These are phyloP conservation scores for Chauna torquata DNA, from an alignment of 2,113 vertebrate genomes.

Conservation along the genomic window DNA sequence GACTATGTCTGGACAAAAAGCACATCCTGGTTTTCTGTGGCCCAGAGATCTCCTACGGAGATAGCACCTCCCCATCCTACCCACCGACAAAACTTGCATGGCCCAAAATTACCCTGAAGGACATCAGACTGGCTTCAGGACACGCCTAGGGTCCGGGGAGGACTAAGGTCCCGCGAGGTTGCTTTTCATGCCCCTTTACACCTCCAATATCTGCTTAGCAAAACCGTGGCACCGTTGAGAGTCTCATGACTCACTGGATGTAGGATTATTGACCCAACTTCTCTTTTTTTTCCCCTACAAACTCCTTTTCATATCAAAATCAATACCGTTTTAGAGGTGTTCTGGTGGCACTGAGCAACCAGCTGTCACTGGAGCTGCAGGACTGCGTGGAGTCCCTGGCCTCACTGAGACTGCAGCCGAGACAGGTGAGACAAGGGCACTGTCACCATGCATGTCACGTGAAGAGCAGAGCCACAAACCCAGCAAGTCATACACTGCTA, in stretches of 20 bases:
- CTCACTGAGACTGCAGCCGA: neutral
- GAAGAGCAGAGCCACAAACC: neutral
- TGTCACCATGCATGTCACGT: neutral
- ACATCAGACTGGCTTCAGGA: neutral
- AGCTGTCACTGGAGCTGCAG: neutral
- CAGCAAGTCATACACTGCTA: neutral
- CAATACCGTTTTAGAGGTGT: neutral
- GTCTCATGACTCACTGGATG: accelerated
- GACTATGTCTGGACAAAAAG: neutral
- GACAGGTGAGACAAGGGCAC: neutral
- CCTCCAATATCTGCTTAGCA: neutral
- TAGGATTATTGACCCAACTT: neutral
- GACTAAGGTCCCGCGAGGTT: neutral
- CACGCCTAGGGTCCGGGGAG: neutral
- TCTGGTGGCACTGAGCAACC: neutral
- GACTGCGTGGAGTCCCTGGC: neutral
- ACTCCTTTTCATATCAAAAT: neutral
- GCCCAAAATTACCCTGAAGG: neutral
- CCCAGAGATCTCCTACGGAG: neutral
- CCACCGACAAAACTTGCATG: neutral
- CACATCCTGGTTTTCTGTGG: neutral
- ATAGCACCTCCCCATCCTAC: neutral
- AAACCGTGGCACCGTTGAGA: neutral
- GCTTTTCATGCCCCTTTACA: neutral
- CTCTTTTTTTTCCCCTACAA: neutral